Evolutionary conservation across 1,140 invertebrate genomes (phyloP).

Genomic region (Aphidius ervi): DNA sequence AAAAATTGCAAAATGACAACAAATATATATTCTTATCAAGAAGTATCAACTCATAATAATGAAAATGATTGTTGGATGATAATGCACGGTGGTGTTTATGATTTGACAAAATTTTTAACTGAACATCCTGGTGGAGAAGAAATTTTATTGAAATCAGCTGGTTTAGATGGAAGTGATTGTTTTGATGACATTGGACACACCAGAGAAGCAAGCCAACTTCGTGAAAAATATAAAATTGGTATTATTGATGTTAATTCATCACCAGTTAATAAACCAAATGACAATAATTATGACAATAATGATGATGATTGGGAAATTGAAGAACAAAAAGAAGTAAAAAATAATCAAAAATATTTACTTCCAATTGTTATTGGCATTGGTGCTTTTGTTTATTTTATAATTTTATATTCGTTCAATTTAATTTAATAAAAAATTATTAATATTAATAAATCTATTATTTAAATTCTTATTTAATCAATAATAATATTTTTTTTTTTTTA

Average conservation of each 20-base stretch:
- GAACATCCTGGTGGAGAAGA: constrained; percentile 84
- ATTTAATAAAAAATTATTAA: constrained; percentile 4
- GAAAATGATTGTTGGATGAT: constrained; percentile 50
- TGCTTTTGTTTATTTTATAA: constrained; percentile 31
- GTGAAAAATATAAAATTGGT: constrained; percentile 67
- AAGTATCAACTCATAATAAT: constrained; percentile 47
- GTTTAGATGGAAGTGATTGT: constrained; percentile 67
- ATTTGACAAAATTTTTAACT: constrained; percentile 55
- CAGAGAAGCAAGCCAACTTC: constrained; percentile 67
- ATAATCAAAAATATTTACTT: constrained; percentile 24
- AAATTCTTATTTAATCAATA: background rate
- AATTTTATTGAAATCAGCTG: constrained; percentile 71
- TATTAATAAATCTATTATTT: background rate
- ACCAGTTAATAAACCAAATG: background rate
- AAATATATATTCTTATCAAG: constrained; percentile 45
- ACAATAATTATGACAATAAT: constrained; percentile 17
- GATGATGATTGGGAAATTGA: constrained; percentile 40
- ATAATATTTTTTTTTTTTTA: background rate
- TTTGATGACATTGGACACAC: constrained; percentile 86
- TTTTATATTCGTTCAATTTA: constrained; percentile 33
- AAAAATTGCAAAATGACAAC: constrained; percentile 36
- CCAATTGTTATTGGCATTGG: constrained; percentile 21
- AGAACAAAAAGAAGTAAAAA: constrained; percentile 1
- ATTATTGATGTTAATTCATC: constrained; percentile 7
- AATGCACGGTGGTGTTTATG: constrained; percentile 57